phyloP scores from a whole-genome alignment of 2,113 vertebrate genomes.

The Eulacestoma nigropectus region DNA sequence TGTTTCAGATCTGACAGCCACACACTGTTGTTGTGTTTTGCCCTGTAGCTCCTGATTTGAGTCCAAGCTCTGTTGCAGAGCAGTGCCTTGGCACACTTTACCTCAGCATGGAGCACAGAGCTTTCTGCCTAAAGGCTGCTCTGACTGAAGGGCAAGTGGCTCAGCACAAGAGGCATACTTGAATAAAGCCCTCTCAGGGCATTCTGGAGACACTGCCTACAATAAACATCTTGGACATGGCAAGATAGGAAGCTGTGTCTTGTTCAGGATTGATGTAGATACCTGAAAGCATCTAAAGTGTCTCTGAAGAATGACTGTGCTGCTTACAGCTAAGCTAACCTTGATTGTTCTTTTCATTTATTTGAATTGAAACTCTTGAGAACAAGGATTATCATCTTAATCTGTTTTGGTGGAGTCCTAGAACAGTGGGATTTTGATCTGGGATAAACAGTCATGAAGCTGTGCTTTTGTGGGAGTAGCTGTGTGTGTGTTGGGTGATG shows the following conservation, averaged over 20 bases:
- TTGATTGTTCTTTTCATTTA: not conserved
- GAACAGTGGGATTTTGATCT: not conserved
- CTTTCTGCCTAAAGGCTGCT: not conserved
- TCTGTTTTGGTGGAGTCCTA: not conserved
- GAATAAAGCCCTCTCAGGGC: not conserved
- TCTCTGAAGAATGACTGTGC: not conserved
- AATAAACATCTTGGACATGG: not conserved
- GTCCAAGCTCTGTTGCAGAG: not conserved
- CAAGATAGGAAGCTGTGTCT: not conserved
- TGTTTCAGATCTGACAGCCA: not conserved
- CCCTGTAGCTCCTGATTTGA: not conserved
- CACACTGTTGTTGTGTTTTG: not conserved
- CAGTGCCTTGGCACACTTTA: not conserved
- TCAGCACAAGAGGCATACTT: not conserved
- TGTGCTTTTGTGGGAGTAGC: not conserved
- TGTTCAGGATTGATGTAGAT: not conserved
- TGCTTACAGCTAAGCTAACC: not conserved
- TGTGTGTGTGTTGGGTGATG: not conserved
- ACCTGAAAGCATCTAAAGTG: not conserved
- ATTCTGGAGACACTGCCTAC: not conserved
- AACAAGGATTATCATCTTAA: not conserved
- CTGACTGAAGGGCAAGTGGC: not conserved
- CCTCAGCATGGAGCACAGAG: accelerated
- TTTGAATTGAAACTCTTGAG: not conserved
- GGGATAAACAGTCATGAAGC: not conserved